phyloP scores from a whole-genome alignment of 2,113 vertebrate species.

The Lagopus muta region DNA sequence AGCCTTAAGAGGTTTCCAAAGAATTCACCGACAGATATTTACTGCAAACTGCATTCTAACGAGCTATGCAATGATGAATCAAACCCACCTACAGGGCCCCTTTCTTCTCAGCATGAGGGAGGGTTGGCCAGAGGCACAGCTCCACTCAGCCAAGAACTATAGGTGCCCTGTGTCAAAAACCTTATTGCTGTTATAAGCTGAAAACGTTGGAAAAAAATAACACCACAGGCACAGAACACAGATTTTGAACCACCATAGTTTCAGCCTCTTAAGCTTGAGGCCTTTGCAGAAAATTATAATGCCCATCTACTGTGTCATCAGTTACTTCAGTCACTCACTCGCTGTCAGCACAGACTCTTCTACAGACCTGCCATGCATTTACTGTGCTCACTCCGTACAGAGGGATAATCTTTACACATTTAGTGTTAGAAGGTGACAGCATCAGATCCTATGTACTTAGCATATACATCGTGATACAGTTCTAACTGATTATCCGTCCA shows the following conservation, averaged over 20 bases:
- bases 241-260: not conserved
- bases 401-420: constrained; percentile 17
- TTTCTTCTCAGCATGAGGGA: not conserved
- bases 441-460: constrained; percentile 28
- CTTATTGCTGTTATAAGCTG: constrained; percentile 60
- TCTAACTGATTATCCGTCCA: constrained; percentile 61
- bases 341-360: not conserved
- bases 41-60: not conserved
- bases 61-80: not conserved
- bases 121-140: not conserved
- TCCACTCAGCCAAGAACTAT: not conserved
- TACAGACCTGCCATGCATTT: not conserved
- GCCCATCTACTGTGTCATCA: not conserved
- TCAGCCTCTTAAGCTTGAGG: constrained; percentile 2
- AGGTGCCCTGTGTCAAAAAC: constrained; percentile 33
- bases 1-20: not conserved
- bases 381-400: not conserved
- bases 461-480: not conserved
- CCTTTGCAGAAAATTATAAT: constrained; percentile 57
- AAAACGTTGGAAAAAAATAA: not conserved
- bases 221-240: not conserved
- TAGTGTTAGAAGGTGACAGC: constrained; percentile 65
- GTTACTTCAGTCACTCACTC: not conserved
- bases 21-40: not conserved
- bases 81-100: not conserved